Evolutionary conservation across 2,113 vertebrate genomes (phyloP).

Genomic region (Cryptomyrus ogoouensis): DNA sequence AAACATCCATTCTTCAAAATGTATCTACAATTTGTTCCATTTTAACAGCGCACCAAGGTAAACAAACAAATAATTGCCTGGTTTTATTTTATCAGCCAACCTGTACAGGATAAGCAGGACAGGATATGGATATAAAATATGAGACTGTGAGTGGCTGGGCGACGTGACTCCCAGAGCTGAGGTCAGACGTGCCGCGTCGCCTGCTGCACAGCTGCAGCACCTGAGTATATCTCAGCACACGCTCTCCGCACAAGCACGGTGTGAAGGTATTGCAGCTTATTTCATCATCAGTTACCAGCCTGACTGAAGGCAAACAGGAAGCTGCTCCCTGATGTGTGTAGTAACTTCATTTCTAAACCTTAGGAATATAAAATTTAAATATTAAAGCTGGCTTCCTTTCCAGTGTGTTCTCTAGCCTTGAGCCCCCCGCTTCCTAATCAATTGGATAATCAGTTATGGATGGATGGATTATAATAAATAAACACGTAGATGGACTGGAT

Average conservation of each 20-base stretch:
- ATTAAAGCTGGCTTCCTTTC: not conserved
- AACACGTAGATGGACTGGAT: not conserved
- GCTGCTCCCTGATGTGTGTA: not conserved
- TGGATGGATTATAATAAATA: not conserved
- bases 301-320: conserved; percentile 47
- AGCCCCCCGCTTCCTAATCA: not conserved
- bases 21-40: not conserved
- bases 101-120: not conserved
- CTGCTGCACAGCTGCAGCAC: not conserved
- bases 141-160: not conserved
- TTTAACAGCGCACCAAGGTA: not conserved
- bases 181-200: not conserved
- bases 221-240: not conserved
- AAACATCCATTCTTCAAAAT: not conserved
- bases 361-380: not conserved
- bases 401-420: not conserved
- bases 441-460: not conserved
- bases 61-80: not conserved
- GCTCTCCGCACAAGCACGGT: conserved; percentile 28
- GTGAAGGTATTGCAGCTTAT: conserved; percentile 61
- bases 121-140: not conserved
- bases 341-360: not conserved
- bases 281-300: conserved; percentile 62
- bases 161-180: not conserved
- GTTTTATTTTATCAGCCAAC: not conserved